Base-by-base conservation (phyloP, 1,140 invertebrate species). In the Bradysia coprophila region DNA sequence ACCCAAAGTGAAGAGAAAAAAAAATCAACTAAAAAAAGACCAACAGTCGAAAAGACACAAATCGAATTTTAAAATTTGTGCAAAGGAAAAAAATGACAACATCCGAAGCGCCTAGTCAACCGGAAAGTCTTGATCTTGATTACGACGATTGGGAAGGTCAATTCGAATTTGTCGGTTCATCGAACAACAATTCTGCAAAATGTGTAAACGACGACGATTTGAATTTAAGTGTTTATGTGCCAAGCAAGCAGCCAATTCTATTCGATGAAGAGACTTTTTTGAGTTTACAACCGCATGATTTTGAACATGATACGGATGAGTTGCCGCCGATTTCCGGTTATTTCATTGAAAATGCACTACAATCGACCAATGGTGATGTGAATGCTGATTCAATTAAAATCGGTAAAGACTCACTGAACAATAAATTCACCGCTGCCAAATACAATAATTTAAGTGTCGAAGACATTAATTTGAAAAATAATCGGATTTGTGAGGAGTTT, bases 81-180 rank as follows among this genome's bases (percentile, higher is more conserved):
- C n/a, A n/a, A n/a, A n/a, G n/a, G n/a, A n/a, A n/a, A 28, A 28
- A 28, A 28, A 28, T 28, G 38, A 21, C 38, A 38, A 23, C 37
- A 20, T 21, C 42, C 20, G 53, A 57, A 54, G 51, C 57, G 45
- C 50, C 54, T 43, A 56, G 55, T 44, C 53, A 61, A 45, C 53
- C 56, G 48, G 65, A 72, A 50, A 70, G 66, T 48, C 63, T 70
- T 44, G 76, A 77, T 46, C 64, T 84, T 53, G 81, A 83, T 56
- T 81, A 81, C 60, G 82, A 86, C 56, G 74, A 85, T 68, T 85
- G 81, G 81, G 78, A 84, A 55, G 82, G 81, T 36, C 82, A 86
- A 64, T 87, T 86, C 57, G 77, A 83, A 61, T 83, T 85, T 57
- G 69, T 81, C 47, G 79, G 78, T 38, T 50, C 54, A 24, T 46